These are phyloP conservation scores for Nasua narica DNA, from an alignment of 2,797 vertebrate species.

Conservation along the genomic window DNA sequence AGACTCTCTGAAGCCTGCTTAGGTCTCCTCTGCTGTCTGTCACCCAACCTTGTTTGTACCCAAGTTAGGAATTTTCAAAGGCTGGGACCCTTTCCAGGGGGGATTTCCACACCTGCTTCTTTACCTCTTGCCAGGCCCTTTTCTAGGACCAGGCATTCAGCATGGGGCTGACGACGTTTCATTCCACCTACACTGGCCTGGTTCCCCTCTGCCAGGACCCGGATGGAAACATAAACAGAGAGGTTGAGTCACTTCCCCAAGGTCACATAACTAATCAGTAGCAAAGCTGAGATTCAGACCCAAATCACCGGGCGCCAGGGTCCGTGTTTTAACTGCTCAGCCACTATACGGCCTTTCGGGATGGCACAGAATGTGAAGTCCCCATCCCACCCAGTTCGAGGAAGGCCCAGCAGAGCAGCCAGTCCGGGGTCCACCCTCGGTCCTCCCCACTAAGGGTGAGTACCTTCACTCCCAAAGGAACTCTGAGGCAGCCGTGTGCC, in stretches of 20 bases:
- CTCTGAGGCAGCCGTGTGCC: background rate
- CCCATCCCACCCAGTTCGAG: background rate
- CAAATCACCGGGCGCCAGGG: background rate
- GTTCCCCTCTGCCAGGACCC: background rate
- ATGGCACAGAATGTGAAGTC: background rate
- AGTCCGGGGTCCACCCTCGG: background rate
- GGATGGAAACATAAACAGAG: background rate
- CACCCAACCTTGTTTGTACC: background rate
- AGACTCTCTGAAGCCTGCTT: background rate
- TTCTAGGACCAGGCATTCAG: background rate
- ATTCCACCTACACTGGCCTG: background rate
- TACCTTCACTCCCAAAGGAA: background rate
- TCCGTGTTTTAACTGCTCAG: background rate
- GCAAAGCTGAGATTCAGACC: background rate
- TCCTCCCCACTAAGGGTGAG: background rate
- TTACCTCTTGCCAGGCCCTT: background rate
- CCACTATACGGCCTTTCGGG: background rate
- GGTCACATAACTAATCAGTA: background rate
- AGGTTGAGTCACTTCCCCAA: background rate
- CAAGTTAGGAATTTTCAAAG: background rate
- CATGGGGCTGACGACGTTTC: accelerated
- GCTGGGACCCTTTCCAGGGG: background rate
- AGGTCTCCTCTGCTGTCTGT: background rate
- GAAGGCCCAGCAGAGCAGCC: background rate
- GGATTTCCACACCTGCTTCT: background rate